Evolutionary conservation across 2,888 invertebrate genomes (phyloP).

Genomic region (Apoderus coryli): DNA sequence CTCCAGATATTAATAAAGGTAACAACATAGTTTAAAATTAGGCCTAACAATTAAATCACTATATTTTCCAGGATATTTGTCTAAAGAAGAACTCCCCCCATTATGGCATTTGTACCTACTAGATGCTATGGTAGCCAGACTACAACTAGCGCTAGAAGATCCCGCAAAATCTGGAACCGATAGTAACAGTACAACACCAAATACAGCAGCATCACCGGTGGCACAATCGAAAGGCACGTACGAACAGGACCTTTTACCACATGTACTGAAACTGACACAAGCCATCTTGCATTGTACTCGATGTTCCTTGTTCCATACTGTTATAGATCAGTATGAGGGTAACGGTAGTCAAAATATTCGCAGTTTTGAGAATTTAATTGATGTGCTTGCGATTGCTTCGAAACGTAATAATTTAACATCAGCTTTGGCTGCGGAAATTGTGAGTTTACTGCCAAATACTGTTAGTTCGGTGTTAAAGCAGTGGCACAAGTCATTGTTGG

Average conservation of each 20-base stretch:
- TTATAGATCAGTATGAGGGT: conserved; percentile 29
- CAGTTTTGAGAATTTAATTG: conserved; percentile 32
- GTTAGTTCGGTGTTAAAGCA: conserved; percentile 44
- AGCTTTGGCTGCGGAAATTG: conserved; percentile 36
- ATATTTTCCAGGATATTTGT: no score
- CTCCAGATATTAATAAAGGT: conserved; percentile 35
- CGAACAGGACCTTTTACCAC: conserved; percentile 50
- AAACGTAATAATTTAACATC: conserved; percentile 27
- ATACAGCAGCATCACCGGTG: conserved; percentile 21
- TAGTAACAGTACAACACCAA: background rate
- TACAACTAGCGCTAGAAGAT: conserved; percentile 51
- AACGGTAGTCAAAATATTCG: conserved; percentile 34
- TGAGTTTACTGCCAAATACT: conserved; percentile 38
- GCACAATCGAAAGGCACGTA: conserved; percentile 28
- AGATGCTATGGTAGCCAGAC: conserved; percentile 61
- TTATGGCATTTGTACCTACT: conserved; percentile 60
- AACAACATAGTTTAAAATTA: no score
- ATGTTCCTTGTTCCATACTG: conserved; percentile 32
- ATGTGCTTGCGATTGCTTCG: conserved; percentile 34
- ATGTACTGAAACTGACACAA: conserved; percentile 48
- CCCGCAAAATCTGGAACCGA: no score
- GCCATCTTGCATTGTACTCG: conserved; percentile 48
- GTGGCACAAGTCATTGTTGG: conserved; percentile 41
- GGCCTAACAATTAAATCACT: no score
- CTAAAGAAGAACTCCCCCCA: conserved; percentile 43